Evolutionary conservation across 2,888 invertebrate genomes (phyloP).

Genomic region (Meiosimyza decipiens): DNA sequence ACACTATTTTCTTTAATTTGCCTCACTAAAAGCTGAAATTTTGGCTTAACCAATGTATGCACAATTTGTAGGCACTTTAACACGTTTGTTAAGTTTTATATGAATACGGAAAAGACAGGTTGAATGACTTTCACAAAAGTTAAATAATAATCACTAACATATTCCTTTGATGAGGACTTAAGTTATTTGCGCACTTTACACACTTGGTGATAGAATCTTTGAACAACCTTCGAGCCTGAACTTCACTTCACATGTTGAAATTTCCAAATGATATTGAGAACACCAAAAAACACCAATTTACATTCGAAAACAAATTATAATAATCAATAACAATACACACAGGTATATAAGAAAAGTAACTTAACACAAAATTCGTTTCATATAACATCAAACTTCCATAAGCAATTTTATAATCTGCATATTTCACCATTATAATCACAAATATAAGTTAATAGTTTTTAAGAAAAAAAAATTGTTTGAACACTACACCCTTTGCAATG

Average conservation of each 20-base stretch:
- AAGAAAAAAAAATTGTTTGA: slow-evolving; percentile 2
- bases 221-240: no score
- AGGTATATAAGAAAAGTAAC: no score
- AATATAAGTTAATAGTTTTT: slow-evolving; percentile 4
- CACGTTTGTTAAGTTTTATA: not conserved
- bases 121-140: slow-evolving; percentile 15
- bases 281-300: no score
- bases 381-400: no score
- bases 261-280: no score
- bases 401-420: not conserved
- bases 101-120: not conserved
- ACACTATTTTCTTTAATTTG: not conserved
- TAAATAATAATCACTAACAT: slow-evolving; percentile 1
- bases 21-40: not conserved
- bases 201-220: no score
- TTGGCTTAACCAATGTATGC: not conserved
- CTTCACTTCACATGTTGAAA: no score
- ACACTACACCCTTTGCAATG: slow-evolving; percentile 12
- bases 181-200: not conserved
- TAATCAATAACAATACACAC: no score
- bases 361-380: no score
- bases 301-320: no score
- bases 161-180: slow-evolving; percentile 2
- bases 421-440: slow-evolving; percentile 7
- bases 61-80: not conserved